A percentile compares a stretch with the other conserved stretches of the same genome.
Evolutionary conservation across 2,888 invertebrate species (phyloP).

Genomic region (Magallana nippona): DNA sequence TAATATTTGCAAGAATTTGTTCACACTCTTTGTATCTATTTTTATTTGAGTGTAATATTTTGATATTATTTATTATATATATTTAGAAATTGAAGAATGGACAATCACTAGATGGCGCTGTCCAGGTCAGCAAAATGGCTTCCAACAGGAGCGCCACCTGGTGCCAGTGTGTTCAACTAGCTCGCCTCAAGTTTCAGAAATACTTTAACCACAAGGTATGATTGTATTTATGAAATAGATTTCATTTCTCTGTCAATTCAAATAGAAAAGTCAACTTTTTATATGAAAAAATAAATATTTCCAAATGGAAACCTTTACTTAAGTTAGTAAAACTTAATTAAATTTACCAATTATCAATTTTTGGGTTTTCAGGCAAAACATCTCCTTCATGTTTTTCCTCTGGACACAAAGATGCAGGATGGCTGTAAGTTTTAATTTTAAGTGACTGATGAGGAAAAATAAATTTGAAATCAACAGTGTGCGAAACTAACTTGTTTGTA

Average conservation of each 20-base stretch:
- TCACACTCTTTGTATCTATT: background rate
- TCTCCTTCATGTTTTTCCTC: slow-evolving; percentile 78
- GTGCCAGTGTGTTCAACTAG: slow-evolving; percentile 75
- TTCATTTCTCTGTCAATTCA: background rate
- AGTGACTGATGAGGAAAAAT: too few relatives aligned
- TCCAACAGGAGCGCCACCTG: slow-evolving; percentile 67
- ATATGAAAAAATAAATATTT: too few relatives aligned
- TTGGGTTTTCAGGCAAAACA: slow-evolving; percentile 74
- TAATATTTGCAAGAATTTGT: too few relatives aligned
- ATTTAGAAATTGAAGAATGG: slow-evolving; percentile 67
- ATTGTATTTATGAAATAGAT: background rate
- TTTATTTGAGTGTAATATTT: background rate
- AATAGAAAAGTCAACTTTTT: background rate
- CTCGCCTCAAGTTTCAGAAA: slow-evolving; percentile 79
- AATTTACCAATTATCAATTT: background rate
- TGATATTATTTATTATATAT: too few relatives aligned
- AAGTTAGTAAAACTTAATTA: background rate
- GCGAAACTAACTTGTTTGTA: too few relatives aligned
- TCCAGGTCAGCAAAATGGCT: slow-evolving; percentile 72
- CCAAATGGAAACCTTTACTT: too few relatives aligned
- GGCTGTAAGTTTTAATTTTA: slow-evolving; percentile 70
- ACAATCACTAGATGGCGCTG: slow-evolving; percentile 70
- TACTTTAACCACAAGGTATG: slow-evolving; percentile 79
- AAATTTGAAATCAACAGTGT: too few relatives aligned
- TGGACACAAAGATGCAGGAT: slow-evolving; percentile 76